Conservation (phyloP, 2,888 invertebrate genomes). For the Pyrgus malvae region DNA sequence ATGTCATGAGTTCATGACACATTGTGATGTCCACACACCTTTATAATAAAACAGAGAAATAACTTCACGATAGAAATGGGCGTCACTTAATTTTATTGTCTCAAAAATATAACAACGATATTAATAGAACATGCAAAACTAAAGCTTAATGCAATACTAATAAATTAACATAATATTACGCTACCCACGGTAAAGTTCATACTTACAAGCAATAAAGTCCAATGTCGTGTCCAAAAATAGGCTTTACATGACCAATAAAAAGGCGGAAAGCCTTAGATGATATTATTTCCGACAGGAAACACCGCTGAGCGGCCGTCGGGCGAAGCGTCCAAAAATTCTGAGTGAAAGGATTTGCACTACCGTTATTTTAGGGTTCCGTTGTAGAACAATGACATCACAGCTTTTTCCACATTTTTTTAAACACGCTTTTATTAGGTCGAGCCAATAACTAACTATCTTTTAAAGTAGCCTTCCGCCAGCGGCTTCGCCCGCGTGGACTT, state of each 20-base stretch:
- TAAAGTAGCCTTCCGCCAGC: too few species aligned
- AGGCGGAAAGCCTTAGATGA: constrained; percentile 64
- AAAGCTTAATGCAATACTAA: constrained; percentile 17
- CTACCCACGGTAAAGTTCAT: constrained; percentile 11
- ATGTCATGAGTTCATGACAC: too few species aligned
- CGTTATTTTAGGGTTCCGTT: not conserved
- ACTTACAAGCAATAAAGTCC: constrained; percentile 5
- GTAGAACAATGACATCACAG: too few species aligned
- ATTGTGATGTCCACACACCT: too few species aligned
- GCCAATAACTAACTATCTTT: too few species aligned
- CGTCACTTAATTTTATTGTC: too few species aligned
- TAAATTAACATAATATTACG: constrained; percentile 7
- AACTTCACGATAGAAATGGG: too few species aligned
- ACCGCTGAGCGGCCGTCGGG: constrained; percentile 35
- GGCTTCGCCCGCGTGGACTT: too few species aligned
- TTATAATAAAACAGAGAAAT: too few species aligned
- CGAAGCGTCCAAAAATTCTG: constrained; percentile 14
- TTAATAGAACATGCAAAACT: not conserved
- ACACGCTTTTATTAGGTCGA: too few species aligned
- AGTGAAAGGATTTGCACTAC: constrained; percentile 1
- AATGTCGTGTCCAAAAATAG: constrained; percentile 11
- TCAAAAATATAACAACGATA: not conserved
- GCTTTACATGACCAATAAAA: constrained; percentile 60
- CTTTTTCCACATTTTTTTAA: too few species aligned
- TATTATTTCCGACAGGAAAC: constrained; percentile 62